These are phyloP conservation scores for Prionace glauca DNA, from an alignment of 2,797 vertebrate genomes.

Conservation along the genomic window DNA sequence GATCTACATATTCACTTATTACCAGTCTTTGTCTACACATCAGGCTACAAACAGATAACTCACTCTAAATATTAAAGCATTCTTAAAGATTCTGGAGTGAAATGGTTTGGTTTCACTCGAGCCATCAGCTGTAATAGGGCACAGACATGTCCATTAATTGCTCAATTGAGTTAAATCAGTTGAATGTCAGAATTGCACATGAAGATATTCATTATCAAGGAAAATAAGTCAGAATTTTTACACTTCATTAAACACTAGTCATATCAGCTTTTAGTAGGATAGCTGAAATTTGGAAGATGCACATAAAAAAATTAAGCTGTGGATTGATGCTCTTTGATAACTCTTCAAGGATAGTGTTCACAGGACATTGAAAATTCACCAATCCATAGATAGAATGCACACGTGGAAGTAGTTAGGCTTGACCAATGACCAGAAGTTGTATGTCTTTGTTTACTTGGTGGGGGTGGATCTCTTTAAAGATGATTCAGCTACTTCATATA, in stretches of 20 bases:
- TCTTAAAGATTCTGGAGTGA: neutral
- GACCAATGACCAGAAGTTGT: neutral
- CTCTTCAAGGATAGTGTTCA: neutral
- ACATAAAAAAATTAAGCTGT: neutral
- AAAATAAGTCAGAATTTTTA: constrained; percentile 33
- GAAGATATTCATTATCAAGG: constrained; percentile 33
- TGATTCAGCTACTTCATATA: neutral
- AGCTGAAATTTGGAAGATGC: constrained; percentile 22
- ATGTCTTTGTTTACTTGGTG: neutral
- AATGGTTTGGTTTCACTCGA: constrained; percentile 10
- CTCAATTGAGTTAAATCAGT: constrained; percentile 37
- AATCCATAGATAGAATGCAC: neutral
- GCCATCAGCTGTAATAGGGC: constrained; percentile 2
- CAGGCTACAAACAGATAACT: neutral
- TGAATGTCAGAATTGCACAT: constrained; percentile 1
- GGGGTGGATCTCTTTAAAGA: neutral
- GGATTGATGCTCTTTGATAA: neutral
- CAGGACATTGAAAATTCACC: neutral
- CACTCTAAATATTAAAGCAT: neutral
- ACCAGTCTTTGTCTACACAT: neutral
- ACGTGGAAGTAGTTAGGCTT: neutral
- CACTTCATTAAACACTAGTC: constrained; percentile 32
- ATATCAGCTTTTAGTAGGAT: constrained; percentile 20
- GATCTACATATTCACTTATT: neutral
- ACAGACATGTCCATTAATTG: constrained; percentile 20